A percentile compares a stretch with the other conserved stretches of the same genome.
These are phyloP conservation scores for Oceanites oceanicus DNA, from an alignment of 2,113 vertebrate species.

Conservation along the genomic window DNA sequence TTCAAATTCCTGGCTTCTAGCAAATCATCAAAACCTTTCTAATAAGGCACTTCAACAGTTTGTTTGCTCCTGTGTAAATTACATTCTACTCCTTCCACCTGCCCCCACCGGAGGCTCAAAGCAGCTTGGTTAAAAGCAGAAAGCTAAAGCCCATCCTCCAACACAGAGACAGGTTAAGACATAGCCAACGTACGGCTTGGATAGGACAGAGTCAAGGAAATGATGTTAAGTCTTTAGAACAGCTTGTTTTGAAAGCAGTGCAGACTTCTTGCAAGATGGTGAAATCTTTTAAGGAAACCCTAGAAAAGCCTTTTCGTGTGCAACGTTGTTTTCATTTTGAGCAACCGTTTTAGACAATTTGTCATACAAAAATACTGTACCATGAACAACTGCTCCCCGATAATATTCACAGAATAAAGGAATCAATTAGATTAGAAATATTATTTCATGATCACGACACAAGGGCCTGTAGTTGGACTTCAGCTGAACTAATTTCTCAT, in stretches of 20 bases:
- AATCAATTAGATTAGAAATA: neutral
- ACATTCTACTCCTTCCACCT: neutral
- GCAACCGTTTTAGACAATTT: neutral
- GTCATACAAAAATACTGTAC: neutral
- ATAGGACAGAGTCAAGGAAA: neutral
- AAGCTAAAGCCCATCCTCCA: neutral
- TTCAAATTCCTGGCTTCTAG: neutral
- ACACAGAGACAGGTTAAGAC: neutral
- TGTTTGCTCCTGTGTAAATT: neutral
- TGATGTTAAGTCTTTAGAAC: neutral
- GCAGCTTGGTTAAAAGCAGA: neutral
- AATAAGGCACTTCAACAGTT: neutral
- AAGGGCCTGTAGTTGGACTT: neutral
- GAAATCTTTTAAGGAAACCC: neutral
- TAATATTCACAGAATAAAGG: neutral
- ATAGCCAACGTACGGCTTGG: rapidly evolving
- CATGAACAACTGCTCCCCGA: neutral
- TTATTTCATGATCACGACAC: neutral
- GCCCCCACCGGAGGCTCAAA: neutral
- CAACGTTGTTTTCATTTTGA: neutral
- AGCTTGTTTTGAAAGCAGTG: no score
- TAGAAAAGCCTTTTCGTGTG: neutral
- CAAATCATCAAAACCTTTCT: neutral
- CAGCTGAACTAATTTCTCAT: neutral
- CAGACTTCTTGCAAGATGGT: neutral